A percentile compares a stretch with the other conserved stretches of the same genome.
These are phyloP conservation scores for Mechanitis mazaeus DNA, from an alignment of 2,888 invertebrate species.

Conservation along the genomic window DNA sequence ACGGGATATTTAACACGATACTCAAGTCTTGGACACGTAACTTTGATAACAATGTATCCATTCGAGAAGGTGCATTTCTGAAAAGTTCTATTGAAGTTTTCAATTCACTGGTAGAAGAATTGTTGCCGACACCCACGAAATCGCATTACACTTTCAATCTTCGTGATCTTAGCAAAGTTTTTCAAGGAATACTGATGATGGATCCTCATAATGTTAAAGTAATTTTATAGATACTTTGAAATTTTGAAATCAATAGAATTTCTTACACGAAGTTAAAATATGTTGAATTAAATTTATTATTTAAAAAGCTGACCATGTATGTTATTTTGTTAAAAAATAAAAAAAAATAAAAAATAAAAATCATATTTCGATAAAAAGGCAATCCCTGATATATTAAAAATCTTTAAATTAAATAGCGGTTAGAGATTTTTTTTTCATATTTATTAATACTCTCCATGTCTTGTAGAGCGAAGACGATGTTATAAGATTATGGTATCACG, in stretches of 20 bases:
- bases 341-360: too few relatives aligned
- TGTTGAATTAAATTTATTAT: too few relatives aligned
- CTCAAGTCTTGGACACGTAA: constrained; percentile 80
- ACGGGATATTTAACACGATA: constrained; percentile 81
- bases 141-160: constrained; percentile 95
- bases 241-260: too few relatives aligned
- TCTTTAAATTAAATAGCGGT: too few relatives aligned
- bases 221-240: too few relatives aligned
- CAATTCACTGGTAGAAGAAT: constrained; percentile 78
- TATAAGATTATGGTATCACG: constrained; percentile 91
- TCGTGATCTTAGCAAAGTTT: constrained; percentile 89
- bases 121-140: constrained; percentile 92
- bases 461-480: constrained; percentile 76
- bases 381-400: too few relatives aligned
- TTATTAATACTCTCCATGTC: neutral
- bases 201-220: constrained; percentile 80
- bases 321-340: too few relatives aligned
- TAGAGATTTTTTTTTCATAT: too few relatives aligned
- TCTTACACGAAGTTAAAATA: too few relatives aligned
- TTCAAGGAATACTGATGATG: constrained; percentile 86
- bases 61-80: constrained; percentile 73
- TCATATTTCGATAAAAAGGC: too few relatives aligned
- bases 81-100: constrained; percentile 82
- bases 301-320: too few relatives aligned
- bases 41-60: constrained; percentile 42